phyloP scores from a whole-genome alignment of 2,797 vertebrate genomes.

The Chaenodraco wilsoni region DNA sequence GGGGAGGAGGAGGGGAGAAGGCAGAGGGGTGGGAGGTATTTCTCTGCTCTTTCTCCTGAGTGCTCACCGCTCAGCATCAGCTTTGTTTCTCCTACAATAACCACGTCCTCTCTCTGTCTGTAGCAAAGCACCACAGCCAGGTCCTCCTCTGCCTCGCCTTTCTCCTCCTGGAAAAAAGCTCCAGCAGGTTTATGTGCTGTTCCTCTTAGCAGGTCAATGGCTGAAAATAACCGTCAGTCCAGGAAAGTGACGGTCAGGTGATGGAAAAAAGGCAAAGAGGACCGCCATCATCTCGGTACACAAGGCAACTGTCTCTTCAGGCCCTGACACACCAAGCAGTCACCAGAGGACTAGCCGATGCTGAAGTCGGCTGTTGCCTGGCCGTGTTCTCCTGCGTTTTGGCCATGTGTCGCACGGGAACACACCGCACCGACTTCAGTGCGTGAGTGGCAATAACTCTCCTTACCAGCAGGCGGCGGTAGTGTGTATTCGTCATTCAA shows the following conservation, averaged over 20 bases:
- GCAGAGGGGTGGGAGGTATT: constrained; percentile 60
- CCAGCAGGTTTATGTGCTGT: constrained; percentile 38
- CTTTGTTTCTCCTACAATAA: constrained; percentile 51
- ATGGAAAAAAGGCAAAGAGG: constrained; percentile 43
- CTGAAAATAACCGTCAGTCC: constrained; percentile 55
- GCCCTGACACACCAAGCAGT: no score
- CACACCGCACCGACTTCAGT: no score
- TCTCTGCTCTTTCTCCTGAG: constrained; percentile 54
- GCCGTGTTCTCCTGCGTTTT: no score
- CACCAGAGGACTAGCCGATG: no score
- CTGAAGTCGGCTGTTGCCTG: no score
- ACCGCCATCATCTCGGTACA: constrained; percentile 35
- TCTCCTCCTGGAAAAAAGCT: constrained; percentile 54
- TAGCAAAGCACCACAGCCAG: constrained; percentile 37
- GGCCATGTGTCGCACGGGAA: no score
- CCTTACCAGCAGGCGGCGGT: no score
- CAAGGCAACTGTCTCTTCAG: constrained; percentile 56
- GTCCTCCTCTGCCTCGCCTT: constrained; percentile 50
- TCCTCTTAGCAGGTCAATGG: constrained; percentile 64
- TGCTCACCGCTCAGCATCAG: constrained; percentile 38
- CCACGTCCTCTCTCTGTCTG: constrained; percentile 33
- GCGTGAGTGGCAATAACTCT: no score
- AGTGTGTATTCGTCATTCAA: no score
- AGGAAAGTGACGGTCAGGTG: constrained; percentile 42
- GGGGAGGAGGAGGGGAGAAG: constrained; percentile 71